Conservation (phyloP, 2,113 vertebrate genomes). For the Orycteropus afer region DNA sequence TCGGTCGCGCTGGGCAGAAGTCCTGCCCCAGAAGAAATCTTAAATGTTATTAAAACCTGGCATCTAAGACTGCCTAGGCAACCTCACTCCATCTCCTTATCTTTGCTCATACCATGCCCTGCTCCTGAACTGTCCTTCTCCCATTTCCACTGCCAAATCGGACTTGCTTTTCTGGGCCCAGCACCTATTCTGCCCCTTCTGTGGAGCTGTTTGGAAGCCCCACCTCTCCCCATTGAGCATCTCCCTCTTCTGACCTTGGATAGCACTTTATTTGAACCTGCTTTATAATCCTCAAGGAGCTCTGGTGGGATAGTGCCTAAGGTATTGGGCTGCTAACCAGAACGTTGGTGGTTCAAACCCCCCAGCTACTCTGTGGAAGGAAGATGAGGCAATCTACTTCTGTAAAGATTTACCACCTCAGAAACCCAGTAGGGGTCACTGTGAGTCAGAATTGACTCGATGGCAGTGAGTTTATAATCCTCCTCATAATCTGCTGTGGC, state of each 20-base stretch:
- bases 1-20: not conserved
- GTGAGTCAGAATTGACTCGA: too few relatives aligned
- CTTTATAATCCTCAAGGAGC: not conserved
- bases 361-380: too few relatives aligned
- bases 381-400: too few relatives aligned
- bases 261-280: not conserved
- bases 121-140: not conserved
- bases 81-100: not conserved
- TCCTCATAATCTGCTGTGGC: not conserved
- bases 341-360: too few relatives aligned
- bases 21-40: not conserved
- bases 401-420: too few relatives aligned
- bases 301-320: too few relatives aligned
- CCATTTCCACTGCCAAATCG: not conserved
- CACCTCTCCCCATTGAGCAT: accelerated
- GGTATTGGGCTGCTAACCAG: too few relatives aligned
- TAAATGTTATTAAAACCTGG: not conserved
- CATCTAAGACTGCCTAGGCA: not conserved
- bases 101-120: not conserved
- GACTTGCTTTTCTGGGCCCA: not conserved
- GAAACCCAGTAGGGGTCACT: too few relatives aligned
- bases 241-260: not conserved
- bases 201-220: not conserved
- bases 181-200: not conserved
- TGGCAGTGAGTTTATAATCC: not conserved